These are phyloP conservation scores for Austrolebias charrua DNA, from an alignment of 2,797 vertebrate genomes.

Conservation along the genomic window DNA sequence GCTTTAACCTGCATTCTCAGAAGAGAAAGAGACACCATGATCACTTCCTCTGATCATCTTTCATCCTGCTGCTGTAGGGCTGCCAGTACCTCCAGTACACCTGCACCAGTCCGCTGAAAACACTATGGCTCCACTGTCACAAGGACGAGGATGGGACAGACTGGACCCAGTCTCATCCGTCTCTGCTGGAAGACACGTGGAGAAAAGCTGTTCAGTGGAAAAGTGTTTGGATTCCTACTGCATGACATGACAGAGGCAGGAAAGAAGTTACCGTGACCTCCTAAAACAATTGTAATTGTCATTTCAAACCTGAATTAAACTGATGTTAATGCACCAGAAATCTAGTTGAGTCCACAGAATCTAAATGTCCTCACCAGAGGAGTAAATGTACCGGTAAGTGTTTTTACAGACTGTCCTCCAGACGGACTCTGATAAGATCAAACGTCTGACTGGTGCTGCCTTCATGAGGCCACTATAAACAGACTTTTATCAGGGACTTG, in stretches of 20 bases:
- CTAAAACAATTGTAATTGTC: neutral
- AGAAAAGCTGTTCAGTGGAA: conserved; percentile 80
- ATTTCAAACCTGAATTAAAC: neutral
- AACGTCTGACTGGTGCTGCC: neutral
- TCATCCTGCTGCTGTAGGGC: conserved; percentile 58
- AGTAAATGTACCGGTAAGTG: too few species aligned
- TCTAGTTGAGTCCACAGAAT: neutral
- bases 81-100: conserved; percentile 79
- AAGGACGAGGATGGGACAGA: conserved; percentile 30
- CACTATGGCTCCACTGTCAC: conserved; percentile 68
- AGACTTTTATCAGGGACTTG: neutral
- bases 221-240: conserved; percentile 82
- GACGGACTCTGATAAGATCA: too few species aligned
- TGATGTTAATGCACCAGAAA: neutral
- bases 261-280: neutral
- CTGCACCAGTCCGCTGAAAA: conserved; percentile 76
- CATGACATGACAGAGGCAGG: conserved; percentile 44
- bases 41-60: neutral
- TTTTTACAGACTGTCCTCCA: too few species aligned
- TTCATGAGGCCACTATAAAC: neutral
- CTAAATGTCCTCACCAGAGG: neutral
- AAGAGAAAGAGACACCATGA: too few species aligned
- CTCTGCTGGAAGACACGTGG: conserved; percentile 77
- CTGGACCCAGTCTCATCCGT: conserved; percentile 60
- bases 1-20: too few species aligned